Evolutionary conservation across 2,888 invertebrate species (phyloP).

Genomic region (Dolichomitus sp.): DNA sequence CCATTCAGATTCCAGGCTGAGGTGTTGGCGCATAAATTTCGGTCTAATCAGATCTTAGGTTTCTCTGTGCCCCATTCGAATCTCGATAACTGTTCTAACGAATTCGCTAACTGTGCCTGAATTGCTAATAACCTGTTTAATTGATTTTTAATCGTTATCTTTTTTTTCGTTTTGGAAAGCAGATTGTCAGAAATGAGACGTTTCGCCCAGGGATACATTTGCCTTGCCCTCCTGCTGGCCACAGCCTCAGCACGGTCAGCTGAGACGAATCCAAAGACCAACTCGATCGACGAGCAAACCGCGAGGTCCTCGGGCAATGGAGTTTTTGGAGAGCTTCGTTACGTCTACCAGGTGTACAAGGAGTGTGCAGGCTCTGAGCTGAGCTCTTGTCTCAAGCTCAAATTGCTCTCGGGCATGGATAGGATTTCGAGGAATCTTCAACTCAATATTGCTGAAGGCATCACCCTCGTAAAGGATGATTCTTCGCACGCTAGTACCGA

Average conservation of each 20-base stretch:
- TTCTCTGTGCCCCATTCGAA: conserved; percentile 1
- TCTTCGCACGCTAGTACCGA: conserved; percentile 76
- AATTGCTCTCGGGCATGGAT: conserved; percentile 92
- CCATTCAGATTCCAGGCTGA: conserved; percentile 23
- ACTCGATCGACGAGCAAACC: conserved; percentile 81
- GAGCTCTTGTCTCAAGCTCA: conserved; percentile 92
- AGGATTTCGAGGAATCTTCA: conserved; percentile 90
- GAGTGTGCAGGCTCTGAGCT: conserved; percentile 91
- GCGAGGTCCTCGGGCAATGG: conserved; percentile 79
- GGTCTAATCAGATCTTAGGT: conserved; percentile 38
- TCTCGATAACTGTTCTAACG: conserved; percentile 14
- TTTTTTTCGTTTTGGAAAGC: conserved; percentile 43
- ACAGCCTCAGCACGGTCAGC: conserved; percentile 80
- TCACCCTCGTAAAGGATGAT: conserved; percentile 91
- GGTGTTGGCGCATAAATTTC: conserved; percentile 44
- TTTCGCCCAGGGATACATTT: conserved; percentile 75
- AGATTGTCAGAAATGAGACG: conserved; percentile 77
- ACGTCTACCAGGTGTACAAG: conserved; percentile 93
- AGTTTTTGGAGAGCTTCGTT: conserved; percentile 90
- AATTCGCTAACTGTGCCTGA: background rate
- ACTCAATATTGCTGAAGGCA: conserved; percentile 91
- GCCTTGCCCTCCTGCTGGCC: conserved; percentile 77
- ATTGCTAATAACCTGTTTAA: background rate
- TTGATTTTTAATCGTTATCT: conserved; percentile 14
- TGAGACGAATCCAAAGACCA: conserved; percentile 78